Evolutionary conservation across 2,888 invertebrate genomes (phyloP).

Genomic region (Stramonita haemastoma): DNA sequence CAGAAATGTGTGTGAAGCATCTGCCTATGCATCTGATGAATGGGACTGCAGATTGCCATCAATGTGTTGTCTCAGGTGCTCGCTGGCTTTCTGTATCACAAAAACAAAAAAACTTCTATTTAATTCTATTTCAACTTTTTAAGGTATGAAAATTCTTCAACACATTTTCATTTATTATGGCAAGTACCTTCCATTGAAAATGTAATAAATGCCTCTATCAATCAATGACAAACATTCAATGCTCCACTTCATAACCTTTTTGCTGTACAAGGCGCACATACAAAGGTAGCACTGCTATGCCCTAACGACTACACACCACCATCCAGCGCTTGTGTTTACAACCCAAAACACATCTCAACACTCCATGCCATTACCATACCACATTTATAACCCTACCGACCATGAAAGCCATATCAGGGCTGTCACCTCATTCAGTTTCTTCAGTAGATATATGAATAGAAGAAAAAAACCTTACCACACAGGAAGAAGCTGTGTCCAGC

Average conservation of each 20-base stretch:
- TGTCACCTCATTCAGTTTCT: too few species aligned
- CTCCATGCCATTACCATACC: too few species aligned
- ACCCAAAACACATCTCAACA: too few species aligned
- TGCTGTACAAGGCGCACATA: too few species aligned
- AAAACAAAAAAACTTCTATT: neutral
- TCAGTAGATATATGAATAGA: neutral
- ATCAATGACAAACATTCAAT: too few species aligned
- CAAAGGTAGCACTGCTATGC: too few species aligned
- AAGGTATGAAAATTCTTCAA: neutral
- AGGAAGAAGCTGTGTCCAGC: conserved; percentile 47
- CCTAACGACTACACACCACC: too few species aligned
- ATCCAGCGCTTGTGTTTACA: too few species aligned
- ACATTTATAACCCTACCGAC: too few species aligned
- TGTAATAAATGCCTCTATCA: neutral
- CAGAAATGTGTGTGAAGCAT: neutral
- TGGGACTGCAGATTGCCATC: neutral
- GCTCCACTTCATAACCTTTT: too few species aligned
- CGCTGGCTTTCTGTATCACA: conserved; percentile 42
- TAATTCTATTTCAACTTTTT: neutral
- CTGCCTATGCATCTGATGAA: neutral
- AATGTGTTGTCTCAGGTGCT: conserved; percentile 41
- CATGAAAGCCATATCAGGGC: too few species aligned
- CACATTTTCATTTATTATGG: neutral
- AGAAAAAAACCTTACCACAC: conserved; percentile 40
- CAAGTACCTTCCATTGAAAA: neutral